Evolutionary conservation across 2,797 vertebrate genomes (phyloP), one percentile per base, ranked within the genome.

Genomic region (Emys orbicularis): DNA sequence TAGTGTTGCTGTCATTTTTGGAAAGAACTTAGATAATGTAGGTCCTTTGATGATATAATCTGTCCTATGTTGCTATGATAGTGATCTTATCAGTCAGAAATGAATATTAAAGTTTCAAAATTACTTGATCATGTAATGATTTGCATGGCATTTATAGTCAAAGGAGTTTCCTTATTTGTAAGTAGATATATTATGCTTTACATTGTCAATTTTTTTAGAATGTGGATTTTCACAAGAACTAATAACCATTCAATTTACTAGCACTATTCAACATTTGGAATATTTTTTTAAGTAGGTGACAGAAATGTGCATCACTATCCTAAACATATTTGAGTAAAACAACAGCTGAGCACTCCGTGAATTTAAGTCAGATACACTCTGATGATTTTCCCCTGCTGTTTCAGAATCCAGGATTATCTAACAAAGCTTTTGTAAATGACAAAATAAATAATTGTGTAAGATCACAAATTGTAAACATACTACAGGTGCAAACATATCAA

Each of bases 21-120:
- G 27, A 96, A 95, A 86, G 81, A 93, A 84, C 47, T 19, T 89
- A 56, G 54, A 86, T 84, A 93, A 86, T 53, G 16, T 87, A 56
- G 44, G 3, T 44, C 29, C 18, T 34, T 77, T 87, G 86, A 82
- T 53, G 1, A 25, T 57, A 2, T 21, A 53, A 18, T 29, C 2
- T 72, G 90, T 90, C 74, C n/a, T 84, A 90, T 25, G 16, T 87
- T 54, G 49, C 4, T 88, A 50, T 25, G 77, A 54, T 12, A 88
- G 37, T 59, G 47, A 96, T 8, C 12, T 41, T 72, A 72, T 41
- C 68, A 23, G 19, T 21, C 23, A 72, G 9, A 72, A 19, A 41
- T 72, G 5, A 72, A n/a, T n/a, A 80, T 13, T 4, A 1, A 90
- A 91, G 79, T 9, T 92, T 61, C 94, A 90, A 47, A 56, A 88